A percentile compares a stretch with the other conserved stretches of the same genome.
These are phyloP conservation scores for Leptodactylus fallax DNA, from an alignment of 2,797 vertebrate genomes.

Conservation along the genomic window DNA sequence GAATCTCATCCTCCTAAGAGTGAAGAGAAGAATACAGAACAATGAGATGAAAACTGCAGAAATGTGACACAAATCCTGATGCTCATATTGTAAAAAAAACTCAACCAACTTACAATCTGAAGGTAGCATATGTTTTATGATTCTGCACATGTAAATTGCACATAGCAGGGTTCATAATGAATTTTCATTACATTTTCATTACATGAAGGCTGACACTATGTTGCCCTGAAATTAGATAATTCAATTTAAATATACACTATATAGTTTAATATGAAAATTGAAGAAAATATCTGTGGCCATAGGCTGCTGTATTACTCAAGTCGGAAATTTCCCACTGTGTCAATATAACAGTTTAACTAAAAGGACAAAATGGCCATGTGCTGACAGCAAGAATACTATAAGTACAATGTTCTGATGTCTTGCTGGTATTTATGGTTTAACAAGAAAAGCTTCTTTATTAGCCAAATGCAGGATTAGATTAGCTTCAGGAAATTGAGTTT, in stretches of 20 bases:
- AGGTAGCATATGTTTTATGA: not conserved
- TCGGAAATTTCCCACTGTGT: not conserved
- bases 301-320: constrained; percentile 2
- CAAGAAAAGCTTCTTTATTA: constrained; percentile 48
- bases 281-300: not conserved
- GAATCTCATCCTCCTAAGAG: not conserved
- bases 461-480: constrained; percentile 41
- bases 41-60: not conserved
- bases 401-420: constrained; percentile 40
- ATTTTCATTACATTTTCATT: not conserved
- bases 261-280: not conserved
- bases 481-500: constrained; percentile 53
- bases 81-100: not conserved
- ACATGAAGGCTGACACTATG: not conserved
- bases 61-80: constrained; percentile 31
- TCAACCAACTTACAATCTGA: not conserved
- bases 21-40: constrained; percentile 7
- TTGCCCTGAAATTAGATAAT: not conserved
- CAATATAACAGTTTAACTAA: constrained; percentile 29
- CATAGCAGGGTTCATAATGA: not conserved
- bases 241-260: not conserved
- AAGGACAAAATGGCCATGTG: constrained; percentile 25
- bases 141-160: not conserved
- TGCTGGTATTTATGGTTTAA: constrained; percentile 44
- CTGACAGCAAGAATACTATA: not conserved